These are phyloP conservation scores for Phrynocephalus vlangalii DNA, from an alignment of 2,797 vertebrate species.

Conservation along the genomic window DNA sequence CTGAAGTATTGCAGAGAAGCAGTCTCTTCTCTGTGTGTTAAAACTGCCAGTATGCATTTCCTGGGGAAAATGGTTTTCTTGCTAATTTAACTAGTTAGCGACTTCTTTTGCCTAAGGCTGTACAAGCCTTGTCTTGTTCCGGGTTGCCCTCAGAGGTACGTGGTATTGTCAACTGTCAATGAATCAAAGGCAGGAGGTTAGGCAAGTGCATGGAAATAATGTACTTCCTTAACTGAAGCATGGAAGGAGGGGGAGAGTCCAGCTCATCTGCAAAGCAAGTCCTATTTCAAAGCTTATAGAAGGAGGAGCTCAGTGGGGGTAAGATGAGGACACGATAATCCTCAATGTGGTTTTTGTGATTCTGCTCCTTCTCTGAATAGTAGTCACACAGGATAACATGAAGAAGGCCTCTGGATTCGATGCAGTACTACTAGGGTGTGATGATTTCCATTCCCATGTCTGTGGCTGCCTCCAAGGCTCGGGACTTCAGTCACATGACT, in stretches of 20 bases:
- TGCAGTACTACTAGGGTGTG: not conserved
- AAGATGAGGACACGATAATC: not conserved
- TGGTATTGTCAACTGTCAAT: conserved; percentile 13
- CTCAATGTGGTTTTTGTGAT: not conserved
- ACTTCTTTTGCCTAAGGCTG: conserved; percentile 45
- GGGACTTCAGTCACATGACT: too few relatives aligned
- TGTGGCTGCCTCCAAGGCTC: too few relatives aligned
- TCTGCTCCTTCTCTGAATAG: not conserved
- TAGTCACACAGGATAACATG: not conserved
- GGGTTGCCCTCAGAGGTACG: not conserved
- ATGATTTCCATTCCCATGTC: too few relatives aligned
- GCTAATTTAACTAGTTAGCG: conserved; percentile 22
- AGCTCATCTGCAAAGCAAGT: conserved; percentile 57
- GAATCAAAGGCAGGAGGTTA: conserved; percentile 26
- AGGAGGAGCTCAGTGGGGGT: not conserved
- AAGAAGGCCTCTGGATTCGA: not conserved
- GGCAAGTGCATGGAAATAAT: conserved; percentile 32
- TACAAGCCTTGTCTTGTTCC: not conserved
- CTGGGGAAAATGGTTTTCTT: conserved; percentile 30
- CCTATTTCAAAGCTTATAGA: conserved; percentile 47
- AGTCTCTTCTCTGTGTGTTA: conserved; percentile 48
- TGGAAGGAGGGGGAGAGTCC: not conserved
- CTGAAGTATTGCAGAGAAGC: conserved; percentile 53
- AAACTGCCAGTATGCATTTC: conserved; percentile 43
- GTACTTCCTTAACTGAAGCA: conserved; percentile 34